These are phyloP conservation scores for Planococcus citri DNA, from an alignment of 1,140 invertebrate species.

Conservation along the genomic window DNA sequence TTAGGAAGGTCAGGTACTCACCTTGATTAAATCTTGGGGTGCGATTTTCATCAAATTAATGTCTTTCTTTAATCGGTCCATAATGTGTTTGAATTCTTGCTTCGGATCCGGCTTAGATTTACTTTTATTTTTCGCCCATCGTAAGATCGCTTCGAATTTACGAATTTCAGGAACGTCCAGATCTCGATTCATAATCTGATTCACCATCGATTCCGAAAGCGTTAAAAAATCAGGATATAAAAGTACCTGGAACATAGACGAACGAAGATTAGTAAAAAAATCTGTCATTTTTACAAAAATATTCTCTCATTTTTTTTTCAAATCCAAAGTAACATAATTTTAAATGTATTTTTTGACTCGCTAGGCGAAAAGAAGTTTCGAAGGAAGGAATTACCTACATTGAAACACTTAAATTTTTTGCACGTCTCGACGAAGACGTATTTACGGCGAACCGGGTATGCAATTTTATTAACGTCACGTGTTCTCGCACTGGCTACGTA, in stretches of 20 bases:
- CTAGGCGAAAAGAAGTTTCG: too few species aligned
- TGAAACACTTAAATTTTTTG: too few species aligned
- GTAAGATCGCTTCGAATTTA: constrained; percentile 87
- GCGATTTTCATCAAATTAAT: constrained; percentile 82
- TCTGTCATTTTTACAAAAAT: too few species aligned
- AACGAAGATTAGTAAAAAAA: too few species aligned
- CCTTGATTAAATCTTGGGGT: constrained; percentile 82
- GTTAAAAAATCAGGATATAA: constrained; percentile 68
- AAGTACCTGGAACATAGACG: constrained; percentile 63
- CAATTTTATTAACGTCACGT: too few species aligned
- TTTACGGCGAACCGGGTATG: too few species aligned
- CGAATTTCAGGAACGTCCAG: constrained; percentile 76
- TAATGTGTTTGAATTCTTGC: constrained; percentile 80
- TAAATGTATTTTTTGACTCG: not conserved
- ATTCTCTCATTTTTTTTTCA: not conserved
- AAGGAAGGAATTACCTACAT: too few species aligned
- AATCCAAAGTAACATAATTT: not conserved
- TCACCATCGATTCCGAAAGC: constrained; percentile 82
- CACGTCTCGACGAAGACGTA: too few species aligned
- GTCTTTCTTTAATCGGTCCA: constrained; percentile 77
- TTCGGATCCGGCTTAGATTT: constrained; percentile 67
- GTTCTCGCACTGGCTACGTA: too few species aligned
- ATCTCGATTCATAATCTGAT: constrained; percentile 66
- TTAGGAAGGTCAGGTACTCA: constrained; percentile 30
- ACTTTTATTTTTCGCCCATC: constrained; percentile 75